These are phyloP conservation scores for Hyposoter didymator DNA, from an alignment of 2,888 invertebrate species.

Conservation along the genomic window DNA sequence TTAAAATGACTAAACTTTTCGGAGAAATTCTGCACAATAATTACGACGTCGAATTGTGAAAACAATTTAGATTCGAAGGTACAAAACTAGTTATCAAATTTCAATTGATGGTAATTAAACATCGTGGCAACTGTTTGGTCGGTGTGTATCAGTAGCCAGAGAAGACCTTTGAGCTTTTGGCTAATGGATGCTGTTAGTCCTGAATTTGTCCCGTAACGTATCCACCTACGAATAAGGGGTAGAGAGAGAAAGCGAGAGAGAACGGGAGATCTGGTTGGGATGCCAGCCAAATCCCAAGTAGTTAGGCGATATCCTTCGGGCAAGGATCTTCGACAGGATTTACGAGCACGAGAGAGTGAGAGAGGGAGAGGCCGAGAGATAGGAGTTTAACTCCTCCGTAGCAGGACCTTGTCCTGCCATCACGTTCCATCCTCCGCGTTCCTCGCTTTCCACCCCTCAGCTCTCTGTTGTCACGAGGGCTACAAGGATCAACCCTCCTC, in stretches of 20 bases:
- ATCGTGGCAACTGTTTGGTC: constrained; percentile 25
- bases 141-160: constrained; percentile 34
- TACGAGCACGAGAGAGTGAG: constrained; percentile 63
- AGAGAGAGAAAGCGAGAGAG: constrained; percentile 28
- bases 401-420: constrained; percentile 47
- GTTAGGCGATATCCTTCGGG: constrained; percentile 67
- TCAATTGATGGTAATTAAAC: not conserved
- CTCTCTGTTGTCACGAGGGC: constrained; percentile 18
- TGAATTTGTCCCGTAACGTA: constrained; percentile 50
- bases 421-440: constrained; percentile 19
- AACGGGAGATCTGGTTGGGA: constrained; percentile 45
- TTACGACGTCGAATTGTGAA: too few relatives aligned
- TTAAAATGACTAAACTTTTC: not conserved
- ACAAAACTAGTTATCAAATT: not conserved
- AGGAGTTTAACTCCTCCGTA: constrained; percentile 56
- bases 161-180: constrained; percentile 59
- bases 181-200: constrained; percentile 69
- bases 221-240: constrained; percentile 6
- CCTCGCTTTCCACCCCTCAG: not conserved
- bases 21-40: too few relatives aligned
- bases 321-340: constrained; percentile 70
- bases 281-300: constrained; percentile 65
- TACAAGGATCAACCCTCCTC: constrained; percentile 50
- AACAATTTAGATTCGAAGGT: not conserved
- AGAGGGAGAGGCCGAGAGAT: constrained; percentile 36